Conservation (phyloP, 2,797 vertebrate species). For the Masticophis lateralis region DNA sequence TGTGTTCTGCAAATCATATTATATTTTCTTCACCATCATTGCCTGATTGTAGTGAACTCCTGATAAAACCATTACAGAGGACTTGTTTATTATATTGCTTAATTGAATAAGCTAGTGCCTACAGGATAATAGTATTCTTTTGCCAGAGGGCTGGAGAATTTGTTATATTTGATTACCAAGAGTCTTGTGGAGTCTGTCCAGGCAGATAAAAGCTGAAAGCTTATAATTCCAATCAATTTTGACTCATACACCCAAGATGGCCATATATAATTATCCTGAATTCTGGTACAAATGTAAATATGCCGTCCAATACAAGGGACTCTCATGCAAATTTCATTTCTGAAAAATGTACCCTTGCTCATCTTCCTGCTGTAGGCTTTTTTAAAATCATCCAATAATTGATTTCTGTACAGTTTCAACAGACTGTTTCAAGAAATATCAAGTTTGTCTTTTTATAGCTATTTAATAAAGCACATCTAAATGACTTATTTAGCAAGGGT, state of each 20-base stretch:
- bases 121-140: slow-evolving; percentile 50
- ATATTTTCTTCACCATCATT: slow-evolving; percentile 43
- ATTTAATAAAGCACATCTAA: not conserved
- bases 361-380: not conserved
- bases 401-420: not conserved
- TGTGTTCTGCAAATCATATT: slow-evolving; percentile 59
- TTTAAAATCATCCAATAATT: not conserved
- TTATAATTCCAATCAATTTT: not conserved
- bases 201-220: slow-evolving; percentile 32
- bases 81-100: slow-evolving; percentile 55
- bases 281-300: not conserved
- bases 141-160: slow-evolving; percentile 55
- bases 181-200: slow-evolving; percentile 29
- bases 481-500: not conserved
- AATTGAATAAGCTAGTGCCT: slow-evolving; percentile 62
- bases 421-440: not conserved
- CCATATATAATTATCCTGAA: slow-evolving; percentile 12
- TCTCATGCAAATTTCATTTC: slow-evolving; percentile 6
- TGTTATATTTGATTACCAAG: slow-evolving; percentile 56
- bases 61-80: slow-evolving; percentile 51
- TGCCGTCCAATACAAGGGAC: not conserved
- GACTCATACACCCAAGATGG: not conserved
- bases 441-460: not conserved
- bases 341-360: not conserved
- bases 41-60: slow-evolving; percentile 49